These are phyloP conservation scores for Laticauda laticaudata DNA, from an alignment of 2,113 vertebrate species.

Conservation along the genomic window DNA sequence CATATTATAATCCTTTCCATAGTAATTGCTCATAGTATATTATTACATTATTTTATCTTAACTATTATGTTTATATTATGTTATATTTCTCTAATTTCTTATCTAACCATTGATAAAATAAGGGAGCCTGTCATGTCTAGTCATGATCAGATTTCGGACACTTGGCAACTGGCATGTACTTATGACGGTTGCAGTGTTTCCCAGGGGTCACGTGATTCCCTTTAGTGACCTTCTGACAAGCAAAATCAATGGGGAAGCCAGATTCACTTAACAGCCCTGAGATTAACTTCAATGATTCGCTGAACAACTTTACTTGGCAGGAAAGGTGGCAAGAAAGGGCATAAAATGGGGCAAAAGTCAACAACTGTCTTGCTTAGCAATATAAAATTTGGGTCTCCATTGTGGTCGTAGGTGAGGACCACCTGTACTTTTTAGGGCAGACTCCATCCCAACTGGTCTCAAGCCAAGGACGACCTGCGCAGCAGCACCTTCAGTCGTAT, in stretches of 20 bases:
- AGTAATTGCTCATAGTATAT: too few relatives aligned
- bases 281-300: background rate
- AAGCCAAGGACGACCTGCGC: background rate
- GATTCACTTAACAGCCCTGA: too few relatives aligned
- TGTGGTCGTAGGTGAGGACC: too few relatives aligned
- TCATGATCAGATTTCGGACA: background rate
- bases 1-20: too few relatives aligned
- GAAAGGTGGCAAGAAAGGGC: background rate
- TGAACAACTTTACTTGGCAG: background rate
- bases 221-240: background rate
- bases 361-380: background rate
- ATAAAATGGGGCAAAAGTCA: background rate
- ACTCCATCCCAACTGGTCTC: background rate
- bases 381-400: background rate
- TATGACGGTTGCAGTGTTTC: background rate
- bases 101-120: too few relatives aligned
- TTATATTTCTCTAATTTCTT: too few relatives aligned
- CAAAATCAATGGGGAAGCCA: background rate
- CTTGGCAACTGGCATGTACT: background rate
- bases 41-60: too few relatives aligned
- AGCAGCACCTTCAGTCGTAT: slow-evolving; percentile 14
- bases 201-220: background rate
- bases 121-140: too few relatives aligned
- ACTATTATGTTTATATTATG: too few relatives aligned
- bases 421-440: too few relatives aligned